These are phyloP conservation scores for Crypturellus undulatus DNA, from an alignment of 2,113 vertebrate species.

Conservation along the genomic window DNA sequence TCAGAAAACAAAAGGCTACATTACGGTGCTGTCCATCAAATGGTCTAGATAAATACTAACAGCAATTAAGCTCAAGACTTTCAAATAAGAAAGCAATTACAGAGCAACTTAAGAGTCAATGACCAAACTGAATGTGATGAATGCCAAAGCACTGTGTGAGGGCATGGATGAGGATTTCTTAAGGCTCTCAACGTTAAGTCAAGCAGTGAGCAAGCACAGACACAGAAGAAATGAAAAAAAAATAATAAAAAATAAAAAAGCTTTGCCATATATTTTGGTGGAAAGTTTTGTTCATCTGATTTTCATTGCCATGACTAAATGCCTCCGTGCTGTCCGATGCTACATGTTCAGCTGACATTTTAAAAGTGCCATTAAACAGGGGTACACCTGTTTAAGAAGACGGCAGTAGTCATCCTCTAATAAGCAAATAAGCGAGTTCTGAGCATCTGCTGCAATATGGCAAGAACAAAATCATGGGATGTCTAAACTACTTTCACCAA, in stretches of 20 bases:
- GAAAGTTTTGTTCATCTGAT: neutral
- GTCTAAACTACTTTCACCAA: neutral
- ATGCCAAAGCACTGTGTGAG: neutral
- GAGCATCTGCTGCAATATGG: neutral
- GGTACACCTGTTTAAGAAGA: neutral
- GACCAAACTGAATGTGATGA: neutral
- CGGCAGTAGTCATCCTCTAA: neutral
- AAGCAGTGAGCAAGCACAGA: neutral
- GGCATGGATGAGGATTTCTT: neutral
- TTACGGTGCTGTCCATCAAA: neutral
- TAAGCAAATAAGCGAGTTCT: neutral
- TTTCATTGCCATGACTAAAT: neutral
- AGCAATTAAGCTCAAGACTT: neutral
- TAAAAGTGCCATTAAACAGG: neutral
- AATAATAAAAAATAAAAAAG: neutral
- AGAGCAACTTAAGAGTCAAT: neutral
- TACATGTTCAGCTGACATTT: neutral
- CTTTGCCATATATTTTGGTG: neutral
- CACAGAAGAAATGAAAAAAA: neutral
- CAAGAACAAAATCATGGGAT: neutral
- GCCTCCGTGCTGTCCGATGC: neutral
- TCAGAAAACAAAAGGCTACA: neutral
- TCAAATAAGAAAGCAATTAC: neutral
- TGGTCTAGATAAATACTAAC: neutral
- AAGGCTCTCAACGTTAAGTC: slow-evolving; percentile 21